These are phyloP conservation scores for Drosophila mimetica DNA, from an alignment of 2,888 invertebrate genomes.

Conservation along the genomic window DNA sequence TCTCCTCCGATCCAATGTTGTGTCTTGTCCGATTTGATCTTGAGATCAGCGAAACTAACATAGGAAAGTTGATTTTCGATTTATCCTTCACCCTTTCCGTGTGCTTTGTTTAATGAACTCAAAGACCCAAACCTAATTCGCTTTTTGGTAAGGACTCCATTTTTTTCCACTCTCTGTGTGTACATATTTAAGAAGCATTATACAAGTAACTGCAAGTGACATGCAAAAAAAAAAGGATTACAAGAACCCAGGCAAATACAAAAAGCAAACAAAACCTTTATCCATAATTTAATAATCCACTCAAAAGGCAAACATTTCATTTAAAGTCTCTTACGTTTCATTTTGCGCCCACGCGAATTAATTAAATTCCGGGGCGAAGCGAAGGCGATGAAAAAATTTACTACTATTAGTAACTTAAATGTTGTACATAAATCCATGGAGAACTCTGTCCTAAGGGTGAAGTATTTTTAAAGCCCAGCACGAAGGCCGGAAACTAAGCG, in stretches of 20 bases:
- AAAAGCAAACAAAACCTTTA: slow-evolving; percentile 4
- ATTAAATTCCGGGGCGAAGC: slow-evolving; percentile 15
- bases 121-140: slow-evolving; percentile 1
- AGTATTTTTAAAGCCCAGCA: slow-evolving; percentile 53
- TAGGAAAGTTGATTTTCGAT: background rate
- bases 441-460: slow-evolving; percentile 62
- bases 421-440: slow-evolving; percentile 73
- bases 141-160: background rate
- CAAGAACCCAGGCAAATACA: background rate
- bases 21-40: slow-evolving; percentile 8
- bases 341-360: slow-evolving; percentile 6
- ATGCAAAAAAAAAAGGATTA: background rate
- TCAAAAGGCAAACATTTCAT: background rate
- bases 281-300: slow-evolving; percentile 12
- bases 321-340: background rate
- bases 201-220: slow-evolving; percentile 5
- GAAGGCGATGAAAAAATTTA: slow-evolving; percentile 26
- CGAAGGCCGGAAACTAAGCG: slow-evolving; percentile 7
- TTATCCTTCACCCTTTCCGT: slow-evolving; percentile 10
- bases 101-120: background rate
- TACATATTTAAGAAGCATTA: slow-evolving; percentile 24
- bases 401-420: slow-evolving; percentile 72
- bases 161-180: slow-evolving; percentile 13
- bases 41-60: background rate
- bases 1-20: slow-evolving; percentile 1